Evolutionary conservation across 2,888 invertebrate species (phyloP), one percentile per base, ranked within the genome.

Genomic region (Bombylius major): DNA sequence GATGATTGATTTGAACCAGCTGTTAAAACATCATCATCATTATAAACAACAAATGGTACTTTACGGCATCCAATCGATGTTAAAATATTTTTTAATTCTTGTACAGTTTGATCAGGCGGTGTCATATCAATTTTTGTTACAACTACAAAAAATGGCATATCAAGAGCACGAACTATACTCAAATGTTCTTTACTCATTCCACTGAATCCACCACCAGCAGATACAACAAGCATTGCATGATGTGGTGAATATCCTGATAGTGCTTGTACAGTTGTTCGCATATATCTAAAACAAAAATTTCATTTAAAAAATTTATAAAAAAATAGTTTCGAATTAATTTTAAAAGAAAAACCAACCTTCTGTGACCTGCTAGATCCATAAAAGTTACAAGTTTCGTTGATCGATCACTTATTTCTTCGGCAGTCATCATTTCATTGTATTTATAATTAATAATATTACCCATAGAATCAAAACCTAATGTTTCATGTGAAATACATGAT

Each of bases 361-460:
- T 84, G 75, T 98, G 96, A 0, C 98, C 98, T 5, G 97, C 97
- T 64, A 98, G 77, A 75, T 99, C 98, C 66, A 98, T 84, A 68
- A 96, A 91, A 0, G 95, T 93, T 0, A 99, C 89, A 39, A 99
- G 77, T 74, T 96, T 97, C 8, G 89, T 87, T 4, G 95, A 94
- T 49, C 86, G 78, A 68, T 95, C 94, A 63, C 93, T 93, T 56
- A 98, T 96, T 63, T 97, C 89, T 69, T 95, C 94, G 0, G 93
- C 87, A 0, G 91, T 92, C 76, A 90, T 87, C 70, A 92, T 82
- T 67, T 92, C 90, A 47, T 88, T 89, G 63, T 87, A 89, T 13
- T 88, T 89, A 67, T 89, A 89, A 76, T 94, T 95, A 12, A 95
- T 85, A 4, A 91, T 85, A 67, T 89, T 83, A 1, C 91, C 91